phyloP scores from a whole-genome alignment of 2,797 vertebrate species.

The Hoplostethus mediterraneus region DNA sequence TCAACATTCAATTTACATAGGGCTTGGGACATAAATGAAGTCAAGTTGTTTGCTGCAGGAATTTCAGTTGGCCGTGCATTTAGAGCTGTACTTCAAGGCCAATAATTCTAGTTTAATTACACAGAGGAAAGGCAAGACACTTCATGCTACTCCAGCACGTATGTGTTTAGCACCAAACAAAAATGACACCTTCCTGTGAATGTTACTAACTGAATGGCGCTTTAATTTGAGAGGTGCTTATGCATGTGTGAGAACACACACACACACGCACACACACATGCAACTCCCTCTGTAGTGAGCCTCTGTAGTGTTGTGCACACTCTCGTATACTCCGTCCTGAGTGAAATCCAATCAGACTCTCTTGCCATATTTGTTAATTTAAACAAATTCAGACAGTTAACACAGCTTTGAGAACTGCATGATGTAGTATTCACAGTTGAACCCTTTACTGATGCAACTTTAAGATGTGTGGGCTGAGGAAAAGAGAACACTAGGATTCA shows the following conservation, averaged over 20 bases:
- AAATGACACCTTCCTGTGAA: background rate
- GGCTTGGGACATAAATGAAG: background rate
- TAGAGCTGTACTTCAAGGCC: background rate
- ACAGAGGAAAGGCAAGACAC: constrained; percentile 12
- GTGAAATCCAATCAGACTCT: no score
- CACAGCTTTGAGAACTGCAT: no score
- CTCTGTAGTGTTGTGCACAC: no score
- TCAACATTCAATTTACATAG: constrained; percentile 16
- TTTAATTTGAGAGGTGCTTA: no score
- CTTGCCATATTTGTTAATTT: no score
- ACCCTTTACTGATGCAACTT: no score
- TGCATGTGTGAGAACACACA: background rate
- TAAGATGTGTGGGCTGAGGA: no score
- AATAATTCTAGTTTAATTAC: constrained; percentile 8
- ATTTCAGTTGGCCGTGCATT: background rate
- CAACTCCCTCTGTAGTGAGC: no score
- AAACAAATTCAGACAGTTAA: no score
- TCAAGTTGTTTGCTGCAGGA: constrained; percentile 1
- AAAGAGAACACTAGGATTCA: no score
- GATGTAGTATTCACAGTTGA: no score
- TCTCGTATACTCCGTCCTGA: no score
- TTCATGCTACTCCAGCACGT: background rate
- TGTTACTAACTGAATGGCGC: background rate
- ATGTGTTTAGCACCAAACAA: background rate
- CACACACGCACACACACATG: background rate